phyloP scores from a whole-genome alignment of 2,888 invertebrate species.

The Chirona hameri region DNA sequence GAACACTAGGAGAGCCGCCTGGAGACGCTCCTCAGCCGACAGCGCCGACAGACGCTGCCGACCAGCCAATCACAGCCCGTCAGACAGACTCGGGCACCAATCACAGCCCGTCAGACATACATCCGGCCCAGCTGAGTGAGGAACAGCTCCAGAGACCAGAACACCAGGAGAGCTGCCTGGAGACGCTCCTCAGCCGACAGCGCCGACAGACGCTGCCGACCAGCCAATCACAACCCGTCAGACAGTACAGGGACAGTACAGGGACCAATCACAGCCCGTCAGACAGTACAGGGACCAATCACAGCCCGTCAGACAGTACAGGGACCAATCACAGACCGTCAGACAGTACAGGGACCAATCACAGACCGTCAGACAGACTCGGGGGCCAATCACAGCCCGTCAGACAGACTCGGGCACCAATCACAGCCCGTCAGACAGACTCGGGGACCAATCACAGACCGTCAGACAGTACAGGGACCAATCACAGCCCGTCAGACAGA shows the following conservation, averaged over 20 bases:
- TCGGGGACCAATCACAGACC: too few species aligned
- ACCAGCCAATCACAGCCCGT: background rate
- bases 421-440: too few species aligned
- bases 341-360: too few species aligned
- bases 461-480: too few species aligned
- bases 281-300: too few species aligned
- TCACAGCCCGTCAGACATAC: background rate
- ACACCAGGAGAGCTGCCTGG: conserved; percentile 84
- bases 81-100: background rate
- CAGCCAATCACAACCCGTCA: background rate
- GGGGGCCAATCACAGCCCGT: too few species aligned
- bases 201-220: conserved; percentile 63
- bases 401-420: too few species aligned
- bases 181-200: conserved; percentile 72
- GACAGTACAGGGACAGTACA: background rate
- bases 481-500: too few species aligned
- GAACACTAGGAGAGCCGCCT: conserved; percentile 85
- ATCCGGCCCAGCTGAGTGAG: conserved; percentile 80
- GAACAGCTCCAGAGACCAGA: conserved; percentile 92
- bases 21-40: conserved; percentile 71
- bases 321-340: too few species aligned
- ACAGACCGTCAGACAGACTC: too few species aligned
- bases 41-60: conserved; percentile 66
- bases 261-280: background rate
- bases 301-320: too few species aligned